Evolutionary conservation across 2,113 vertebrate genomes (phyloP).

Genomic region (Terrapene triunguis): DNA sequence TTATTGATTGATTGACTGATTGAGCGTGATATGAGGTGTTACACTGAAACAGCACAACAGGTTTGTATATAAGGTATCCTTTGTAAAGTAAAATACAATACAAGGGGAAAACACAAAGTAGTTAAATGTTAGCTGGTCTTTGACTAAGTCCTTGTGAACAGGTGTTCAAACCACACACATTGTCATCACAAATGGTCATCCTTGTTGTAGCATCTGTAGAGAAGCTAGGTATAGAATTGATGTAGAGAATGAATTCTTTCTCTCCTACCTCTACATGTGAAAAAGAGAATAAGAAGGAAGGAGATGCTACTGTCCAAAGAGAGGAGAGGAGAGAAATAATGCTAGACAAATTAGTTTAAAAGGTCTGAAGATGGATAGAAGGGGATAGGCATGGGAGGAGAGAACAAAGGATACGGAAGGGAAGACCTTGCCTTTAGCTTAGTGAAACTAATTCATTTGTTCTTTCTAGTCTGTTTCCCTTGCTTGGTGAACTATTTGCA

Average conservation of each 20-base stretch:
- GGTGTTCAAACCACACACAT: not conserved
- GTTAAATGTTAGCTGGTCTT: not conserved
- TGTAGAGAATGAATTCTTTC: not conserved
- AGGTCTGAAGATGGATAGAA: not conserved
- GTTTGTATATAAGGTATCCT: not conserved
- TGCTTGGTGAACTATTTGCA: not conserved
- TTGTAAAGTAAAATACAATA: constrained; percentile 19
- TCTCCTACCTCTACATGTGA: not conserved
- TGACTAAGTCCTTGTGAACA: not conserved
- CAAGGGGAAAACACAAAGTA: not conserved
- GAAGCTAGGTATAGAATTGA: not conserved
- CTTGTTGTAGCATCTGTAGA: not conserved
- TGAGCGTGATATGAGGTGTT: constrained; percentile 1
- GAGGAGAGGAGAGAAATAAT: not conserved
- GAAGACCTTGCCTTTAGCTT: not conserved
- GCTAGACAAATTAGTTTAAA: not conserved
- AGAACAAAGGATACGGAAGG: not conserved
- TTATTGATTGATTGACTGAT: constrained; percentile 9
- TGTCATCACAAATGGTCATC: not conserved
- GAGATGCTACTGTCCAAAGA: not conserved
- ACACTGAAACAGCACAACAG: not conserved
- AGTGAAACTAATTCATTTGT: not conserved
- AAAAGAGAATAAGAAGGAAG: not conserved
- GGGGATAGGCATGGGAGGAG: not conserved
- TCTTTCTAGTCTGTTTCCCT: not conserved